These are phyloP conservation scores for Brienomyrus brachyistius DNA, from an alignment of 2,113 vertebrate species.

Conservation along the genomic window DNA sequence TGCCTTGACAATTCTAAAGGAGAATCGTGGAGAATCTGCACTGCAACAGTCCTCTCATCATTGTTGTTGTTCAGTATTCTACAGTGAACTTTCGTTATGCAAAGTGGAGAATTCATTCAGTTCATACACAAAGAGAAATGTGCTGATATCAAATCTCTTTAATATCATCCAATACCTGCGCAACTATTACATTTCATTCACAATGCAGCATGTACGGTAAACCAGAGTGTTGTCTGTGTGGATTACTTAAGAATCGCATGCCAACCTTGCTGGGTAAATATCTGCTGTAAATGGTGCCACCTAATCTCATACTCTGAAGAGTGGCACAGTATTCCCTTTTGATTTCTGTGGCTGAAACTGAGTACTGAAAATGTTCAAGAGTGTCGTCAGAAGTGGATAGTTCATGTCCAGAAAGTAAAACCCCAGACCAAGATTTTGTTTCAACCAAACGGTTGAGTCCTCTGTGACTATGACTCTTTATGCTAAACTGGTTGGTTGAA, in stretches of 20 bases:
- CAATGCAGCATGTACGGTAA: neutral
- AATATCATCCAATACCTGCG: neutral
- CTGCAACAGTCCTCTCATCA: slow-evolving; percentile 10
- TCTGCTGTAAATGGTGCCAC: neutral
- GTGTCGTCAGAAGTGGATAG: neutral
- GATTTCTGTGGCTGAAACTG: neutral
- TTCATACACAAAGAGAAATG: neutral
- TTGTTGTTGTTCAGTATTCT: neutral
- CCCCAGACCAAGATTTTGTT: neutral
- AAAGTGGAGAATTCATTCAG: neutral
- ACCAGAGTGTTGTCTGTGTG: neutral
- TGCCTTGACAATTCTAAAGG: neutral
- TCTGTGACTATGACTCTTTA: neutral
- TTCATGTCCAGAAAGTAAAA: neutral
- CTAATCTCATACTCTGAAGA: neutral
- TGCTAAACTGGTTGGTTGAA: neutral
- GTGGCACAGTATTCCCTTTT: neutral
- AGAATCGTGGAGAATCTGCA: slow-evolving; percentile 24
- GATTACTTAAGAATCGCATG: neutral
- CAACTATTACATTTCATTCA: neutral
- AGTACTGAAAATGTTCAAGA: neutral
- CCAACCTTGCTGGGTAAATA: neutral
- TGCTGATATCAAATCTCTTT: no score
- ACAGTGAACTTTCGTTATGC: neutral
- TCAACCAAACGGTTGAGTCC: neutral